Evolutionary conservation across 1,140 invertebrate genomes (phyloP).

Genomic region (fruit fly (Drosophila melanogaster)): Release_6_plus_ISO1_MT NT_033777.3:31898001-31898500

Average conservation of each 20-base stretch:
- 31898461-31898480: slow-evolving; percentile 37
- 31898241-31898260: slow-evolving; percentile 48
- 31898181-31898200: slow-evolving; percentile 74
- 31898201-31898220: slow-evolving; percentile 18
- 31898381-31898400: slow-evolving; percentile 66
- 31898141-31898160: slow-evolving; percentile 83
- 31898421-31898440: slow-evolving; percentile 40
- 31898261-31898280: slow-evolving; percentile 52
- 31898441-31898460: slow-evolving; percentile 1
- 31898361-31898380: slow-evolving; percentile 70
- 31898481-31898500: slow-evolving; percentile 26
- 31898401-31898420: slow-evolving; percentile 40
- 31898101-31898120: slow-evolving; percentile 78
- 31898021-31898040: slow-evolving; percentile 16
- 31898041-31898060: slow-evolving; percentile 51
- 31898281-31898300: slow-evolving; percentile 13
- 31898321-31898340: slow-evolving; percentile 47
- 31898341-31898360: slow-evolving; percentile 31
- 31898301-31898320: slow-evolving; percentile 68
- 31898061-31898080: slow-evolving; percentile 72
- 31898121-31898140: slow-evolving; percentile 78
- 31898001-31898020: slow-evolving; percentile 46
- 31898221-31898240: slow-evolving; percentile 76
- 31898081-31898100: slow-evolving; percentile 21
- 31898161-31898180: slow-evolving; percentile 83